Evolutionary conservation across 2,888 invertebrate species (phyloP), one percentile per base, ranked within the genome.

Genomic region (Drosophila sordidula): DNA sequence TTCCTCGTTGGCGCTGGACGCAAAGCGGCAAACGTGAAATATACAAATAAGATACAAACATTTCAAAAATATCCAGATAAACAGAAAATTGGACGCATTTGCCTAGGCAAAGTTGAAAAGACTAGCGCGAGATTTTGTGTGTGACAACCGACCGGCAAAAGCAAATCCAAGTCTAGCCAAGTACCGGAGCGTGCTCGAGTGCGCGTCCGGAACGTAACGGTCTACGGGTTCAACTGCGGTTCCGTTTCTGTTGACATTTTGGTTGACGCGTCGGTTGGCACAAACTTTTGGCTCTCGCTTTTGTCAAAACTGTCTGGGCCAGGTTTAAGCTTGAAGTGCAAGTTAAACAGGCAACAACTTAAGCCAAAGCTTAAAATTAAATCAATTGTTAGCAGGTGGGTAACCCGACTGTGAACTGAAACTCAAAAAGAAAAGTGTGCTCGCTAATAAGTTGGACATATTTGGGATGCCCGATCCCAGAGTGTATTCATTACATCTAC

Each of bases 1-100:
- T 76, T 75, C 74, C 71, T 89, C 87, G 80, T 80, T 67, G 83
- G 64, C 71, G 76, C 49, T 71, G 73, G 89, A 84, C 81, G 80
- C 78, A 67, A 65, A 66, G 70, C 82, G 72, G 83, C 65, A 70
- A 63, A 57, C 41, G 9, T 26, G 41, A 52, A 46, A 57, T 34
- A 29, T 9, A 12, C 22, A 45, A 42, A 56, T 49, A 51, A 67
- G 29, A 39, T 44, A 49, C 22, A 69, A 71, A 61, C 55, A 75
- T 50, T 14, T 38, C 8, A 32, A 39, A 46, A 18, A 32, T 49
- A 45, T 44, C 50, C 55, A 56, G 61, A 69, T 39, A 69, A 69
- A 75, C 69, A 44, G 55, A 51, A 63, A 22, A 46, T 36, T 57
- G 29, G 63, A 46, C 32, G 41, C 62, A 38, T 70, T 46, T 36